Conservation (phyloP, 1,140 invertebrate genomes). For the Thalassaphorura encarpata region DNA sequence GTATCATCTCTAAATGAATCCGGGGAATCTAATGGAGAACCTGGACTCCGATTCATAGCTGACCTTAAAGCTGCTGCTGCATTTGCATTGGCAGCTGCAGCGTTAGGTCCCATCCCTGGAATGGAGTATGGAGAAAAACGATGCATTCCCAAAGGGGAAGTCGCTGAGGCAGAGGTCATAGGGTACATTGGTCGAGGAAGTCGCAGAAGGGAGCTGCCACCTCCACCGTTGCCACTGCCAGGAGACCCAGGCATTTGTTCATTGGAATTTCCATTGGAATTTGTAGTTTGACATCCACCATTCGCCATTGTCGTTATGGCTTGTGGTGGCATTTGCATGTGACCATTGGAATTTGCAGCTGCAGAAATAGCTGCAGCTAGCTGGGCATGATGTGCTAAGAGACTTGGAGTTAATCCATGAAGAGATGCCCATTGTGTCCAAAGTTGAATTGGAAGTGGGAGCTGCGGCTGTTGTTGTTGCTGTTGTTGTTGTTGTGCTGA, state of each 20-base stretch:
- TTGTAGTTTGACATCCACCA: neutral
- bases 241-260: constrained; percentile 38
- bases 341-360: constrained; percentile 10
- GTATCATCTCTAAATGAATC: constrained; percentile 33
- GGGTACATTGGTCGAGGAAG: constrained; percentile 43
- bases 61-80: constrained; percentile 18
- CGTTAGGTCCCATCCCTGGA: constrained; percentile 13
- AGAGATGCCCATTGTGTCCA: constrained; percentile 38
- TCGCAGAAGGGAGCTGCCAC: constrained; percentile 36
- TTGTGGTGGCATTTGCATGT: constrained; percentile 4
- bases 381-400: constrained; percentile 31
- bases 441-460: constrained; percentile 35
- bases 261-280: constrained; percentile 53
- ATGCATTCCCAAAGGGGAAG: constrained; percentile 35
- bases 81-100: constrained; percentile 21
- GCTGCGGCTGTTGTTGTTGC: constrained; percentile 6
- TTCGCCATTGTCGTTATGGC: constrained; percentile 10
- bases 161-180: constrained; percentile 35
- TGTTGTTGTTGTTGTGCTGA: neutral
- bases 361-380: constrained; percentile 27
- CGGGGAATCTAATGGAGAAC: constrained; percentile 19
- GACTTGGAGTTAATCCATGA: constrained; percentile 33
- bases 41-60: neutral
- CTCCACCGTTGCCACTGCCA: constrained; percentile 1
- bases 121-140: constrained; percentile 42